These are phyloP conservation scores for Elephas maximus DNA, from an alignment of 2,113 vertebrate genomes.

Conservation along the genomic window DNA sequence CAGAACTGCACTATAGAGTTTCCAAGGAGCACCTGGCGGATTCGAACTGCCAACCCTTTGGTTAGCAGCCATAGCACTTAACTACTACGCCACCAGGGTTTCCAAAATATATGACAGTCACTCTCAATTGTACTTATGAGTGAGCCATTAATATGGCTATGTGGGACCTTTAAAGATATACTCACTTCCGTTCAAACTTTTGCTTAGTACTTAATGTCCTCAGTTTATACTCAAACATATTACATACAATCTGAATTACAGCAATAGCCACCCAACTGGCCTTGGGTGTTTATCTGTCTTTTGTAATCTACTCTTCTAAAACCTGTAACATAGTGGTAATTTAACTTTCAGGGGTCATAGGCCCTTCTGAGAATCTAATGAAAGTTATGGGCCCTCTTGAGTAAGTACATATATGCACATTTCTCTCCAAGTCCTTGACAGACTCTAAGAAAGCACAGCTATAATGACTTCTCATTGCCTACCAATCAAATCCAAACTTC, in stretches of 20 bases:
- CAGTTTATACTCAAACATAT: conserved; percentile 44
- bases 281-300: not conserved
- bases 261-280: not conserved
- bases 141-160: not conserved
- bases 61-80: too few species aligned
- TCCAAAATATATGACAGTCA: too few species aligned
- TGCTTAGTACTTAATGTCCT: conserved; percentile 46
- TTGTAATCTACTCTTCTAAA: conserved; percentile 1
- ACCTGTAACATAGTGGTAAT: conserved; percentile 6
- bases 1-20: too few species aligned
- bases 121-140: not conserved
- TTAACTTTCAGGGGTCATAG: not conserved
- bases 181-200: not conserved
- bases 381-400: not conserved
- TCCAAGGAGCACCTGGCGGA: too few species aligned
- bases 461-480: not conserved
- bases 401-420: not conserved
- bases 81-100: too few species aligned
- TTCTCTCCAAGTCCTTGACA: not conserved
- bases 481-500: conserved; percentile 31
- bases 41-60: too few species aligned
- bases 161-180: too few species aligned
- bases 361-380: not conserved
- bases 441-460: not conserved
- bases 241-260: conserved; percentile 1